These are phyloP conservation scores for Microtus montanus DNA, from an alignment of 2,113 vertebrate genomes.

Conservation along the genomic window DNA sequence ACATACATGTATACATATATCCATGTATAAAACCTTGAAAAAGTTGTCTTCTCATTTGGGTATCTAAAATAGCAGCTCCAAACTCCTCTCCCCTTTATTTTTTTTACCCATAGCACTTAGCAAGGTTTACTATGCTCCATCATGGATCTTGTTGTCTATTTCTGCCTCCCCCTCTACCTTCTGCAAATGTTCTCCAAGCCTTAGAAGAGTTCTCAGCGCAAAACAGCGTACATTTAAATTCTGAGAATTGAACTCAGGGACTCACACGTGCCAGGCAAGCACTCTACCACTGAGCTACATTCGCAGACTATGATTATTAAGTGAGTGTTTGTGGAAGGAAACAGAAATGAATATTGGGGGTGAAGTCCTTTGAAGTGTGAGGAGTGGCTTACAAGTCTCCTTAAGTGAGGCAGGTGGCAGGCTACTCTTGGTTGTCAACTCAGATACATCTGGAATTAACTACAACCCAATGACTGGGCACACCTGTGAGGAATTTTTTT, in stretches of 20 bases:
- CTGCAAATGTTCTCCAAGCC: background rate
- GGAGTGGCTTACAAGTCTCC: background rate
- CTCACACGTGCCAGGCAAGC: background rate
- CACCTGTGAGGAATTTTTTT: background rate
- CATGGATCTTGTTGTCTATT: constrained; percentile 11
- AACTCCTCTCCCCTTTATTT: background rate
- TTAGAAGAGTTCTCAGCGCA: background rate
- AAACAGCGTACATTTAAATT: background rate
- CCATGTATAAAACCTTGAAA: background rate
- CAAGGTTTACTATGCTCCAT: background rate
- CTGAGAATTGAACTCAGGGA: background rate
- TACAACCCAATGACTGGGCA: background rate
- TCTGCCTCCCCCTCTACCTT: background rate
- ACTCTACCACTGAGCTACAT: background rate
- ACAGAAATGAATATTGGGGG: background rate
- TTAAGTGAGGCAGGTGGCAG: background rate
- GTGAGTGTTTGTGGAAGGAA: background rate
- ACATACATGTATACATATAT: background rate
- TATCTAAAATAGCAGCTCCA: background rate
- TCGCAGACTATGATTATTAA: background rate
- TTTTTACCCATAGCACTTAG: background rate
- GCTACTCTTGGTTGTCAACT: background rate
- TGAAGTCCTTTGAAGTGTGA: constrained; percentile 17
- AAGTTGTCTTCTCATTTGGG: background rate
- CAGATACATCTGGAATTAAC: background rate